Conservation (phyloP, 2,888 invertebrate species). For the Synanthedon tipuliformis region DNA sequence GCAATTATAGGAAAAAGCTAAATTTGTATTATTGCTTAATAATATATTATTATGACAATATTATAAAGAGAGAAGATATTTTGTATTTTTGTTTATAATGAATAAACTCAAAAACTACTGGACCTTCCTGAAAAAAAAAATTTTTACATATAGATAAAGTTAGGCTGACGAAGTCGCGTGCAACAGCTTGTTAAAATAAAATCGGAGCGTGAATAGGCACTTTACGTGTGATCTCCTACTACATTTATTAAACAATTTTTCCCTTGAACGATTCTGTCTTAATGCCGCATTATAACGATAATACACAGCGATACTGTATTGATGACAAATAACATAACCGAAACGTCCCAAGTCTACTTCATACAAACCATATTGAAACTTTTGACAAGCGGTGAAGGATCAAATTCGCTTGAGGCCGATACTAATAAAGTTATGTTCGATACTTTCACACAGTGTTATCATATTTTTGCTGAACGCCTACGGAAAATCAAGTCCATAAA, state of each 20-base stretch:
- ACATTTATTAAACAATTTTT: conserved; percentile 66
- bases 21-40: too few species aligned
- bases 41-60: too few species aligned
- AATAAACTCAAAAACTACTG: too few species aligned
- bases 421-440: conserved; percentile 57
- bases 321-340: conserved; percentile 26
- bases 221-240: conserved; percentile 9
- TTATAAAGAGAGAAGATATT: too few species aligned
- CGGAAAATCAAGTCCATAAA: too few species aligned
- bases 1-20: too few species aligned
- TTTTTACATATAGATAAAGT: too few species aligned
- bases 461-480: conserved; percentile 26
- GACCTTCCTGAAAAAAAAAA: too few species aligned
- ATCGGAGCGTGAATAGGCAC: neutral
- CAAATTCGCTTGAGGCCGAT: conserved; percentile 1
- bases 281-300: conserved; percentile 58
- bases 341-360: conserved; percentile 19
- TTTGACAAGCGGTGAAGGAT: conserved; percentile 1
- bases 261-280: conserved; percentile 56
- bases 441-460: conserved; percentile 55
- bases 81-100: too few species aligned
- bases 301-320: conserved; percentile 56
- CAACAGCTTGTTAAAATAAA: neutral
- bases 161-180: too few species aligned
- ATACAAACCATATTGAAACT: conserved; percentile 9